Conservation (phyloP, 1,140 invertebrate genomes). For the Cyphomyrmex costatus region DNA sequence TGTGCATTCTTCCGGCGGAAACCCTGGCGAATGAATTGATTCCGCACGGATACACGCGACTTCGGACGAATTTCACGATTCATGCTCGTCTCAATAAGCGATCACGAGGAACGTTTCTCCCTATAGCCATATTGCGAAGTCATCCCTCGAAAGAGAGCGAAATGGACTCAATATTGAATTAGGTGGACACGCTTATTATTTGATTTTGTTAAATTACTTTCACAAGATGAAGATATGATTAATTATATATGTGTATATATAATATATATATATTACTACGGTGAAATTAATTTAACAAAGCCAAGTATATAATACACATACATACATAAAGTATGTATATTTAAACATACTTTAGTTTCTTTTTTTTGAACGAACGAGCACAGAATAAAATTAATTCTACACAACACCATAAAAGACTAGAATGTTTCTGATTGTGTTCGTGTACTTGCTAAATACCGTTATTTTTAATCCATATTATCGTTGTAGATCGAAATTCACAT, state of each 20-base stretch:
- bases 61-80: constrained; percentile 46
- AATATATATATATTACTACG: neutral
- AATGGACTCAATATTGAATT: constrained; percentile 46
- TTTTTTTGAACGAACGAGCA: no score
- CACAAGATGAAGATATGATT: neutral
- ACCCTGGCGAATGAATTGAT: constrained; percentile 49
- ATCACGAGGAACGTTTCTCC: constrained; percentile 32
- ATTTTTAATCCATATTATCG: neutral
- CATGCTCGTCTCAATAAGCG: constrained; percentile 62
- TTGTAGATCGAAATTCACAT: neutral
- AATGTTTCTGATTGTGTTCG: neutral
- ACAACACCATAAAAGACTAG: neutral
- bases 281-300: constrained; percentile 6
- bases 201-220: constrained; percentile 35
- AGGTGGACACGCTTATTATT: constrained; percentile 29
- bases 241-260: neutral
- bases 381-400: neutral
- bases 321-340: neutral
- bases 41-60: constrained; percentile 46
- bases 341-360: neutral
- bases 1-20: constrained; percentile 5
- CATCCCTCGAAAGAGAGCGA: constrained; percentile 19
- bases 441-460: neutral
- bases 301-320: neutral
- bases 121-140: constrained; percentile 42